Evolutionary conservation across 2,888 invertebrate species (phyloP), one percentile per base, ranked within the genome.

Genomic region (Pristionchus entomophagus): DNA sequence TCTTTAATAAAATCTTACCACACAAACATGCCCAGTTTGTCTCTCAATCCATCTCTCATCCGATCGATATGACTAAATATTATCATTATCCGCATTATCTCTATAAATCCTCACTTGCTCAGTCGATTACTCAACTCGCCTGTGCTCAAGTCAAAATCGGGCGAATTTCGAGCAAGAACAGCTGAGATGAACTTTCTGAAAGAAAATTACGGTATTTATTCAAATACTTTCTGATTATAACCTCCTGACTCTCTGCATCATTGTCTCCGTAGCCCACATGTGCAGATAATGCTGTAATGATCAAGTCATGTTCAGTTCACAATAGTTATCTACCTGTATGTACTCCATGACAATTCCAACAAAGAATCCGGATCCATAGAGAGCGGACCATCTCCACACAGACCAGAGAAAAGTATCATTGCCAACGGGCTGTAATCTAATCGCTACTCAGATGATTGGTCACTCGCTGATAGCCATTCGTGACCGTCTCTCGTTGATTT

Each of bases 61-160:
- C 49, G 51, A 80, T 80, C 78, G 22, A 80, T 80, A 32, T 80
- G 32, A 51, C 78, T 80, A 32, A 51, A 80, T 49, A n/a, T 14
- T 32, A 32, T 73, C 26, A 41, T 38, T 65, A 14, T 62, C 29
- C 32, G 14, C 19, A 65, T 35, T 35, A 17, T 32, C 65, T 35
- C 22, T 32, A 6, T 19, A 45, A 45, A 38, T 80, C 29, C 51
- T 26, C 17, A 80, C 78, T 51, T 80, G 51, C 22, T 80, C 51
- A 80, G 22, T 29, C 51, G 22, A 80, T 80, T 80, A 22, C 78
- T 80, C 51, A 80, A 29, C 41, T 80, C 78, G 2, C 78, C 78
- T 17, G 78, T 51, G 26, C 78, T 80, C 32, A 32, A 19, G 1
- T 80, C 32, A 32, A 32, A 29, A 35, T 51, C 29, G 10, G 29